These are phyloP conservation scores for Spea multiplicata DNA, from an alignment of 2,113 vertebrate species.

Conservation along the genomic window DNA sequence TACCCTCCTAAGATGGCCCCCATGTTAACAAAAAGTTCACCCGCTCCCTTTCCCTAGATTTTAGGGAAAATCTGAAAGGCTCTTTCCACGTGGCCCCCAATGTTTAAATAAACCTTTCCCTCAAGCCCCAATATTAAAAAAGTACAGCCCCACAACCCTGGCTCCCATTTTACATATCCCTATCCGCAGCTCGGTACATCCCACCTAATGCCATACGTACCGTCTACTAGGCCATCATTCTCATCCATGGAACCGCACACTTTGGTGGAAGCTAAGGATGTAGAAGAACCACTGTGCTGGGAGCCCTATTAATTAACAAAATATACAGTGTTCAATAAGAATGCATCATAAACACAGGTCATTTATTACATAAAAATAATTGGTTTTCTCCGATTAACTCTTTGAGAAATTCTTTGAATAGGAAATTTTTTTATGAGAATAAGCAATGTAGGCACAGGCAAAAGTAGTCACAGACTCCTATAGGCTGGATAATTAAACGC, in stretches of 20 bases:
- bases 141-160: no score
- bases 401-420: background rate
- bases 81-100: no score
- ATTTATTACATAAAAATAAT: background rate
- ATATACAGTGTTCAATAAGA: slow-evolving; percentile 46
- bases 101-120: no score
- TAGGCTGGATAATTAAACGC: background rate
- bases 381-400: background rate
- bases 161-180: no score
- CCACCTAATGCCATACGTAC: slow-evolving; percentile 56
- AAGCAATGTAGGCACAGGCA: background rate
- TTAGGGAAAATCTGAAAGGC: no score
- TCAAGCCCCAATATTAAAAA: no score
- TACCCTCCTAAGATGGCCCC: no score
- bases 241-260: slow-evolving; percentile 98
- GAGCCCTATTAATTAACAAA: slow-evolving; percentile 76
- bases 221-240: slow-evolving; percentile 85
- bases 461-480: background rate
- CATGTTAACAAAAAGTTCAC: no score
- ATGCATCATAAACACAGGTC: background rate
- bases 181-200: no score
- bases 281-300: slow-evolving; percentile 92
- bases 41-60: no score
- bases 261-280: slow-evolving; percentile 93
- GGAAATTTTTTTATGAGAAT: background rate